phyloP scores from a whole-genome alignment of 1,140 invertebrate genomes.

The Eupristina koningsbergeri region DNA sequence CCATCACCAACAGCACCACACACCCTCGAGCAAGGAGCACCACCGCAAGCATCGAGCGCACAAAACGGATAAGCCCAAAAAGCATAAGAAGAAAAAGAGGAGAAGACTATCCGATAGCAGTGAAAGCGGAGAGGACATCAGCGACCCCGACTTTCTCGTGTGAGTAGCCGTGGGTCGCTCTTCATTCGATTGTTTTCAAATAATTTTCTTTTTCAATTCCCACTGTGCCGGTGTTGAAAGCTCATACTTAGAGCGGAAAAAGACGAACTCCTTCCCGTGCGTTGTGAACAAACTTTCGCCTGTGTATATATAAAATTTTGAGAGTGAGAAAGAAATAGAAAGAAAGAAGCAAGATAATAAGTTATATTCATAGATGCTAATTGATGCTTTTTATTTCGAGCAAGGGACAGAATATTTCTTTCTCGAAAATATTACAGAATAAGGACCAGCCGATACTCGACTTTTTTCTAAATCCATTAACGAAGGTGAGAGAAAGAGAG shows the following conservation, averaged over 20 bases:
- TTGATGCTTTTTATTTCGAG: conserved; percentile 39
- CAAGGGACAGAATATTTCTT: not conserved
- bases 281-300: conserved; percentile 21
- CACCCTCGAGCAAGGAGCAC: conserved; percentile 69
- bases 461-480: conserved; percentile 33
- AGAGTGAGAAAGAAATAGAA: not conserved
- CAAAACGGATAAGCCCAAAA: conserved; percentile 76
- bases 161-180: conserved; percentile 56
- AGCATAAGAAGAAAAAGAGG: conserved; percentile 81
- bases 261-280: conserved; percentile 12
- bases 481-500: conserved; percentile 22
- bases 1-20: conserved; percentile 52
- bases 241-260: conserved; percentile 35
- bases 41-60: conserved; percentile 73
- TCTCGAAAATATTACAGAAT: conserved; percentile 36
- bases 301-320: conserved; percentile 46
- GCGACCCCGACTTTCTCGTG: conserved; percentile 81
- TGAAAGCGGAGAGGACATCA: conserved; percentile 79
- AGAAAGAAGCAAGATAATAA: conserved; percentile 28
- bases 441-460: conserved; percentile 41
- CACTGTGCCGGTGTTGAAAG: conserved; percentile 53
- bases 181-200: conserved; percentile 5
- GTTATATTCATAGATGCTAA: conserved; percentile 39
- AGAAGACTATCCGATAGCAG: conserved; percentile 77
- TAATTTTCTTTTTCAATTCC: conserved; percentile 21